Evolutionary conservation across 2,888 invertebrate species (phyloP), one percentile per base, ranked within the genome.

Genomic region (Neocrepidodera transversa): DNA sequence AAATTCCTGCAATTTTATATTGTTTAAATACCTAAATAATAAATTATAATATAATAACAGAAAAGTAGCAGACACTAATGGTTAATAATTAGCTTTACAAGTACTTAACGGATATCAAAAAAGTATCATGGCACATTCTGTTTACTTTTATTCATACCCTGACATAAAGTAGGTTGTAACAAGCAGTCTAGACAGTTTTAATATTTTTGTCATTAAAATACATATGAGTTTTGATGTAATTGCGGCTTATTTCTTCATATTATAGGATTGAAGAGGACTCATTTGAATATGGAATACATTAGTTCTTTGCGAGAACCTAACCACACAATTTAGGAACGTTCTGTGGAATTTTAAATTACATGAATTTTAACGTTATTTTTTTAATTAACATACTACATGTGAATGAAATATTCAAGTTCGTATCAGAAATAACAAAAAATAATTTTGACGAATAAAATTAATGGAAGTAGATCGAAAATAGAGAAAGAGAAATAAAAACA

Each of bases 211-310:
- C 49, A 52, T 62, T 55, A 49, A 50, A 42, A 38, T 42, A 49
- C 50, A 56, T 58, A 62, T 58, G 55, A 62, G 56, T 56, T 51
- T 55, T 38, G 43, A 52, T 52, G 52, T 62, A 62, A 62, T 62
- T 59, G 43, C 49, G 49, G 50, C 58, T 59, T 59, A 62, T 62
- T 55, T 62, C 52, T 42, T 42, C 49, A 59, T 55, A 58, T 55
- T 51, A 42, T 35, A 52, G 42, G 40, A 48, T 59, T 58, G 14
- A 53, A 56, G 58, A 62, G 49, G 35, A 30, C 48, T 55, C 55
- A 62, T 62, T 62, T 58, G 43, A 58, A 62, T 62, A 51, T 28
- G 40, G 62, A 58, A 62, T 55, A 52, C 58, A 62, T 58, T 58
- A 55, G 54, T 54, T 52, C 43, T 26, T 35, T 51, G 38, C n/a